phyloP scores from a whole-genome alignment of 2,888 invertebrate genomes.

The Thecocarcelia acutangulata region DNA sequence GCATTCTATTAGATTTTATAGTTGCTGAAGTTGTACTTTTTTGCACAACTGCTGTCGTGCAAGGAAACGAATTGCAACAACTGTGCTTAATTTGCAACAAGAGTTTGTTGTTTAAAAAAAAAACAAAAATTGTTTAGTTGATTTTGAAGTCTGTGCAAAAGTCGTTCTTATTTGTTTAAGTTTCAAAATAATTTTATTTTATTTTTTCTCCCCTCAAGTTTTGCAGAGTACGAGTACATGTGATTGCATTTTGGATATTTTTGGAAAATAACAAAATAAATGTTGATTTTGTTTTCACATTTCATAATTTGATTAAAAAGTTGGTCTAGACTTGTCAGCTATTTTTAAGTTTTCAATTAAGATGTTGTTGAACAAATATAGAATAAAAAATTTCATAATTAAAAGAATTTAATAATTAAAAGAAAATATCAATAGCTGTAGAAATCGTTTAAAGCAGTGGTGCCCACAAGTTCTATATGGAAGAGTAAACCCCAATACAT shows the following conservation, averaged over 20 bases:
- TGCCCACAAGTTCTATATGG: no score
- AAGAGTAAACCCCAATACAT: no score
- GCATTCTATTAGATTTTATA: slow-evolving; percentile 15
- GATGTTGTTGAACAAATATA: slow-evolving; percentile 25
- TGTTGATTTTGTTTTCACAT: slow-evolving; percentile 35
- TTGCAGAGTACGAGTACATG: background rate
- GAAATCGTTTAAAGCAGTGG: no score
- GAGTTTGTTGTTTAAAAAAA: slow-evolving; percentile 13
- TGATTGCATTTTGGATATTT: slow-evolving; percentile 38
- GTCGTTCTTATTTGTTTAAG: background rate
- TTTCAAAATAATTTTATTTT: slow-evolving; percentile 12
- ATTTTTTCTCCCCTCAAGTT: slow-evolving; percentile 8
- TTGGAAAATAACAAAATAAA: background rate
- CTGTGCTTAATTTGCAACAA: slow-evolving; percentile 57
- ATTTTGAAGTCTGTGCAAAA: slow-evolving; percentile 3
- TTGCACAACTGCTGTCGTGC: background rate
- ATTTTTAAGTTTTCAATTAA: slow-evolving; percentile 49
- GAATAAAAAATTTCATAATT: background rate
- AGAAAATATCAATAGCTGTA: no score
- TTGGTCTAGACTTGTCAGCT: slow-evolving; percentile 63
- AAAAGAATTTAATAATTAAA: background rate
- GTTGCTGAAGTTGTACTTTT: background rate
- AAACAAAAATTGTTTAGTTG: no score
- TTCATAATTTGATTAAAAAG: slow-evolving; percentile 55
- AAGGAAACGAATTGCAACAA: slow-evolving; percentile 59